phyloP scores from a whole-genome alignment of 2,113 vertebrate genomes.

The Colistium nudipinnis region DNA sequence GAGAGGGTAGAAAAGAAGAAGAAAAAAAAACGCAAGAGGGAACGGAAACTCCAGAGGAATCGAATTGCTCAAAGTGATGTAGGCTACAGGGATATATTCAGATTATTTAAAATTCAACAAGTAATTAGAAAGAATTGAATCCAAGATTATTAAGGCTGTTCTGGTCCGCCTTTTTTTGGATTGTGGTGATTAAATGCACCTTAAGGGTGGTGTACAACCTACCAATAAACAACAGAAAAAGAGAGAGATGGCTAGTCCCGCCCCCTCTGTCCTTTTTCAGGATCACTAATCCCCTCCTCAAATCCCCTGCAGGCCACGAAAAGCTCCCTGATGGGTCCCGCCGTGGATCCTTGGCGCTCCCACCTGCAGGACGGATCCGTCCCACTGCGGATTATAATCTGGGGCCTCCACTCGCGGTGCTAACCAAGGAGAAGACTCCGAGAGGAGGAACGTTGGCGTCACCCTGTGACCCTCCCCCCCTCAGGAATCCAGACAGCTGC shows the following conservation, averaged over 20 bases:
- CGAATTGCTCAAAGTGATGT: too few relatives aligned
- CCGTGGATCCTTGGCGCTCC: slow-evolving; percentile 30
- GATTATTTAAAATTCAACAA: too few relatives aligned
- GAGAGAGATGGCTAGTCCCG: slow-evolving; percentile 18
- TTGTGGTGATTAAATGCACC: too few relatives aligned
- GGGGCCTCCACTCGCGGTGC: slow-evolving; percentile 45
- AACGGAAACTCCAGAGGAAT: too few relatives aligned
- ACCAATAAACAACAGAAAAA: slow-evolving; percentile 11
- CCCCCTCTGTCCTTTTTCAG: slow-evolving; percentile 54
- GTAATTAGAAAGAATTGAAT: too few relatives aligned
- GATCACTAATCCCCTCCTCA: slow-evolving; percentile 71
- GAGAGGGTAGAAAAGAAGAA: too few relatives aligned
- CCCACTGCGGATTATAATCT: slow-evolving; percentile 17
- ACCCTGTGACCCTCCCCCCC: slow-evolving; percentile 28
- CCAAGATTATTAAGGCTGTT: too few relatives aligned
- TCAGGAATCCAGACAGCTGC: slow-evolving; percentile 69
- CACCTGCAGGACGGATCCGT: slow-evolving; percentile 31
- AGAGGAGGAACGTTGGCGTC: slow-evolving; percentile 41
- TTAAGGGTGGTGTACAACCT: too few relatives aligned
- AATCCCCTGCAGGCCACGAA: slow-evolving; percentile 66
- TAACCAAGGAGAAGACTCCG: too few relatives aligned
- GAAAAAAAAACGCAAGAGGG: too few relatives aligned
- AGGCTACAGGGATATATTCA: too few relatives aligned
- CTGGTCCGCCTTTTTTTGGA: too few relatives aligned
- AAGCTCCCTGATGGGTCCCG: slow-evolving; percentile 41